Base-by-base conservation (phyloP, 2,113 vertebrate species). In the Trachemys scripta region DNA sequence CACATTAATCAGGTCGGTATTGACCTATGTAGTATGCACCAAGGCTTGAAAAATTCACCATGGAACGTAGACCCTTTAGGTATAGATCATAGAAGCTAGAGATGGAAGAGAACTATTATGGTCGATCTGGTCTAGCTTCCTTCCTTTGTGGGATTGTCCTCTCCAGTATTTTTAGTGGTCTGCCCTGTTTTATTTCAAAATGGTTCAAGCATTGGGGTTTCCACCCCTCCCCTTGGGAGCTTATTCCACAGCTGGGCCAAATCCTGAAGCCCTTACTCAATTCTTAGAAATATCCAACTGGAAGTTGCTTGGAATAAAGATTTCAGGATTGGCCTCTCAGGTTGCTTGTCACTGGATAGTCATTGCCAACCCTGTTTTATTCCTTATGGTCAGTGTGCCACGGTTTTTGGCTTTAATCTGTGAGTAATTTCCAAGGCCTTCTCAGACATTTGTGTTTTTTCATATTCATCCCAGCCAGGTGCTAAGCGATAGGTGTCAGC, bases 291-390 rank as follows among this genome's bases (percentile, higher is more conserved):
- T n/a, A 69, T n/a, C 31, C 17, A n/a, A 20, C 35, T 69, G 35
- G 17, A 69, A 69, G 35, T n/a, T 4, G 19, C 62, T 69, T 69
- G 62, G 27, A 65, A 13, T 94, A 65, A 92, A 91, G 89, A 89
- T 69, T 85, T 75, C 93, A 90, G n/a, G 84, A 57, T 83, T 50
- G 89, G 89, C 75, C 92, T 92, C 62, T 54, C 87, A 0, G 92
- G 86, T 90, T 82, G 88, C 54, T 94, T 95, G 89, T 94, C 49
- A 19, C 6, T 72, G 49, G 62, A 51, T 85, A 95, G 85, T 87
- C 81, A 88, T 78, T 79, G 35, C 62, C 86, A 75, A 42, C 72
- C 85, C 93, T 54, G 84, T 31, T 91, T 81, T 3, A 88, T 90
- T 96, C 90, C 78, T 53, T 92, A 82, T 27, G 27, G 57, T 90